phyloP scores from a whole-genome alignment of 2,797 vertebrate species.

The Chrosomus eos region DNA sequence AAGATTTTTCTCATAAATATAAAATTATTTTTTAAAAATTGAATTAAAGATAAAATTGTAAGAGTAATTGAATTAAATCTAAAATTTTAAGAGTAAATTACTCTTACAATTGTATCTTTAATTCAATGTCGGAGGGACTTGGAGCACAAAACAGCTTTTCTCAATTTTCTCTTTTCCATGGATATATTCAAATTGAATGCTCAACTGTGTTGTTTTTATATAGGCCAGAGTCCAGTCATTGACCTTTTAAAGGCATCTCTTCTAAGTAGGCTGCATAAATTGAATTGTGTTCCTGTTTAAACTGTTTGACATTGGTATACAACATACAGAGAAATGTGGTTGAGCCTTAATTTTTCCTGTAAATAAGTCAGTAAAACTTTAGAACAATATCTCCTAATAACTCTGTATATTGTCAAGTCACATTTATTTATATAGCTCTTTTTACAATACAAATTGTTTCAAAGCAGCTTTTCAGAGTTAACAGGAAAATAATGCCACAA shows the following conservation, averaged over 20 bases:
- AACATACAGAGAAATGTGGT: background rate
- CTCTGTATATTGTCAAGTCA: too few species aligned
- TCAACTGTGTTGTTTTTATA: background rate
- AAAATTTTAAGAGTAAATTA: too few species aligned
- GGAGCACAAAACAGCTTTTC: background rate
- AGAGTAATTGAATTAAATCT: too few species aligned
- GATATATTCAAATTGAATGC: background rate
- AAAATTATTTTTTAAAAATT: background rate
- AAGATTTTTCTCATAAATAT: background rate
- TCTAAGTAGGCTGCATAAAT: conserved; percentile 52
- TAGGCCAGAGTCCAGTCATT: conserved; percentile 3
- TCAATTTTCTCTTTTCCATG: background rate
- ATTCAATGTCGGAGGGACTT: background rate
- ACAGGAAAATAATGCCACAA: too few species aligned
- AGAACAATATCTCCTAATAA: background rate
- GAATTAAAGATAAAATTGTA: too few species aligned
- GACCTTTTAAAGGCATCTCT: background rate
- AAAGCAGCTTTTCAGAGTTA: too few species aligned
- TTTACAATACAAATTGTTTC: too few species aligned
- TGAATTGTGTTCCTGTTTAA: conserved; percentile 76
- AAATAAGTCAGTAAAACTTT: background rate
- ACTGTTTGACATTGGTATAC: background rate
- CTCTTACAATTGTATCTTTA: background rate
- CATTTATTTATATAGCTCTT: too few species aligned
- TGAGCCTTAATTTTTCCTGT: background rate